Conservation (phyloP, 2,888 invertebrate species). For the Phortica okadai region DNA sequence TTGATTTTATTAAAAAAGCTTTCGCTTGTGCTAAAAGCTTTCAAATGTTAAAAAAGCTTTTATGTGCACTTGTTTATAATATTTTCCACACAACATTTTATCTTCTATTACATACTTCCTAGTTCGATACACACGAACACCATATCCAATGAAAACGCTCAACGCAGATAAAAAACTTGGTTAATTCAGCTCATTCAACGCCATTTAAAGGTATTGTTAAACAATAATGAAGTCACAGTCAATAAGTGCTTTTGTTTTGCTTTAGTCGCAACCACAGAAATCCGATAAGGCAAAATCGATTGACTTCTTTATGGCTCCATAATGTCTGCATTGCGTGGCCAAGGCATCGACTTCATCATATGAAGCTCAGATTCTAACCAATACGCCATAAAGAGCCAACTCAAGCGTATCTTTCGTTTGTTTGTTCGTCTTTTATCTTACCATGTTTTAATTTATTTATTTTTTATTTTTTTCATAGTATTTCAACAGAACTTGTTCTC, state of each 20-base stretch:
- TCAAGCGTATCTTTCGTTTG: neutral
- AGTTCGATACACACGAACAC: no score
- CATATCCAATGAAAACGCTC: no score
- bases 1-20: constrained; percentile 13
- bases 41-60: constrained; percentile 40
- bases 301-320: constrained; percentile 12
- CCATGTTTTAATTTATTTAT: neutral
- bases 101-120: neutral
- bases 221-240: constrained; percentile 38
- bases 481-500: constrained; percentile 16
- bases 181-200: constrained; percentile 41
- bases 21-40: constrained; percentile 24
- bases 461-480: neutral
- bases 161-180: neutral
- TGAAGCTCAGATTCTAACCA: neutral
- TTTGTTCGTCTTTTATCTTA: neutral
- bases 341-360: no score
- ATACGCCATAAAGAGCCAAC: neutral
- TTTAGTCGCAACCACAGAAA: constrained; percentile 36
- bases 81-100: neutral
- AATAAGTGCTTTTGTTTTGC: constrained; percentile 37
- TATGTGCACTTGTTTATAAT: neutral
- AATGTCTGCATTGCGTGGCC: neutral
- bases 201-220: constrained; percentile 41
- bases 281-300: no score